Conservation (phyloP, 2,888 invertebrate species). For the Epinotia brunnichana region DNA sequence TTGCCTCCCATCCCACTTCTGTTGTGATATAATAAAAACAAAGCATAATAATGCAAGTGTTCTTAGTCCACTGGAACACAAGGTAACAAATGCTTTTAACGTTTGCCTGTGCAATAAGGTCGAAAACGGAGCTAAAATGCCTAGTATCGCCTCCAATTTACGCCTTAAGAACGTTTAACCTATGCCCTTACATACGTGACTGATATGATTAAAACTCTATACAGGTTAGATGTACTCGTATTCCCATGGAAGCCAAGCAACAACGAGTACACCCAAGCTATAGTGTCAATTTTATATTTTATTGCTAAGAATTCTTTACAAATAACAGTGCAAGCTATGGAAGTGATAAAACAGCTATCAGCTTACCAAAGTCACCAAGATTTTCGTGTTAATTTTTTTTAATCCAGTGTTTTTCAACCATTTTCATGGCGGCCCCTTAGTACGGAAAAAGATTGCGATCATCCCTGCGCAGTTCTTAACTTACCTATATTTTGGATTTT, state of each 20-base stretch:
- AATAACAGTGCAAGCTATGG: slow-evolving; percentile 78
- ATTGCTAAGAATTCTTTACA: slow-evolving; percentile 68
- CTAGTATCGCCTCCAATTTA: neutral
- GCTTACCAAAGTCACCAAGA: slow-evolving; percentile 46
- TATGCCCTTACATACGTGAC: slow-evolving; percentile 57
- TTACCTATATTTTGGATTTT: too few species aligned
- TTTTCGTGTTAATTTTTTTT: neutral
- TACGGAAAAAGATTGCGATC: too few species aligned
- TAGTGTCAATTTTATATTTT: slow-evolving; percentile 51
- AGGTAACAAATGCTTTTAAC: slow-evolving; percentile 7
- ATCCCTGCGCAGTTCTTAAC: too few species aligned
- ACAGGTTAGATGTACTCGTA: slow-evolving; percentile 51
- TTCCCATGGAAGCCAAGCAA: slow-evolving; percentile 46
- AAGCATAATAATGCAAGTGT: slow-evolving; percentile 21
- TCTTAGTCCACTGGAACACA: neutral
- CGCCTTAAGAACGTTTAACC: slow-evolving; percentile 18
- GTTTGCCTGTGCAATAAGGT: neutral
- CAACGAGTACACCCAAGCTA: slow-evolving; percentile 55
- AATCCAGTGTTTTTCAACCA: neutral
- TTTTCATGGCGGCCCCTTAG: too few species aligned
- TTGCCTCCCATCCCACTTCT: neutral
- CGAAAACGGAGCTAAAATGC: slow-evolving; percentile 1
- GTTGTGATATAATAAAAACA: slow-evolving; percentile 7
- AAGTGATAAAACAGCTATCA: slow-evolving; percentile 65
- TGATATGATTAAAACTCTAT: slow-evolving; percentile 57